Base-by-base conservation (phyloP, 2,113 vertebrate genomes). In the Ochotona princeps region DNA sequence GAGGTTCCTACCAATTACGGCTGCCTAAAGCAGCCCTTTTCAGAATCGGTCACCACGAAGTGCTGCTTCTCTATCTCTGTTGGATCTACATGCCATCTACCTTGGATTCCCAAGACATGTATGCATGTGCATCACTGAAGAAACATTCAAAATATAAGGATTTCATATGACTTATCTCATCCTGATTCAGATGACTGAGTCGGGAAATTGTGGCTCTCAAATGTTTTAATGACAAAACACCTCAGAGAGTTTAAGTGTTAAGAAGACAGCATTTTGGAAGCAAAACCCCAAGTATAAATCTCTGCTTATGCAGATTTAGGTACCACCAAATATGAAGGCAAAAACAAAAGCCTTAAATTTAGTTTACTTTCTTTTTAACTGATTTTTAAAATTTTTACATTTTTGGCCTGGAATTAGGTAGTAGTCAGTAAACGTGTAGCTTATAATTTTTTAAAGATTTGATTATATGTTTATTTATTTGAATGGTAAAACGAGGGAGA, bases 311-410 rank as follows among this genome's bases (percentile, higher is more conserved):
- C 32, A 67, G 57, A 49, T 14, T 75, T 80, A 28, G 30, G 82
- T 57, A 10, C 14, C 54, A 94, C 67, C 18, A 88, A 92, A 69
- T 73, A 75, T 54, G 81, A 72, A 20, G 60, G 82, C 51, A 78
- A 92, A 90, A 65, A 28, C 72, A 79, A 69, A 92, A 87, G 66
- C 49, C 32, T 20, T 30, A 49, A 32, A 12, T 44, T 86, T 79
- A 9, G 18, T 80, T 65, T n/a, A 28, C 38, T 60, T 13, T 66
- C 83, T 14, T n/a, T 11, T 81, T 87, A 38, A 73, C 83, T 73
- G 26, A 75, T 67, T 80, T 47, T 51, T 32, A 63, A 54, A 89
- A 28, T 49, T 88, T 89, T 87, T 87, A 60, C 25, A 26, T 80
- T 89, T 93, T 92, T 38, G 44, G 54, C 18, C 63, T 54, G 35